A percentile compares a stretch with the other conserved stretches of the same genome.
These are phyloP conservation scores for Bujurquina vittata DNA, from an alignment of 2,113 vertebrate species.

Conservation along the genomic window DNA sequence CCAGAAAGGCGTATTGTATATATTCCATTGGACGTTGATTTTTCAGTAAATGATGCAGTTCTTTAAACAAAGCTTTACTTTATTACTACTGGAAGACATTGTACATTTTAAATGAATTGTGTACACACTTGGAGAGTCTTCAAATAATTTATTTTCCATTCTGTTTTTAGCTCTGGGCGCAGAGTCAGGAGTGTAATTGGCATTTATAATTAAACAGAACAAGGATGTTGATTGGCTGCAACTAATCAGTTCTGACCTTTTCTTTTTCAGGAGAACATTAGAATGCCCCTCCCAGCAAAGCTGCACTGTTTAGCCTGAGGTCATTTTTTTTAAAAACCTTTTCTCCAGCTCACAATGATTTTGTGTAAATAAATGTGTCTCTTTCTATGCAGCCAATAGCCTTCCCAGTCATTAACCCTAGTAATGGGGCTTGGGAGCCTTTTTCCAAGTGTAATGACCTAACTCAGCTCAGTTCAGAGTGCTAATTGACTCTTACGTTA, in stretches of 20 bases:
- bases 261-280: constrained; percentile 26
- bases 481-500: constrained; percentile 45
- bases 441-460: constrained; percentile 48
- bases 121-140: neutral
- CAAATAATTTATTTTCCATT: neutral
- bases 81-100: neutral
- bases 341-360: constrained; percentile 8
- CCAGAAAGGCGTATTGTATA: neutral
- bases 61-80: neutral
- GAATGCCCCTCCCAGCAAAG: neutral
- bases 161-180: neutral
- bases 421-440: constrained; percentile 29
- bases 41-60: neutral
- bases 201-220: constrained; percentile 29
- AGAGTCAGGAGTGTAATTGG: constrained; percentile 6
- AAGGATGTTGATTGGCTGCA: constrained; percentile 34
- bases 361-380: constrained; percentile 42
- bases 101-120: neutral
- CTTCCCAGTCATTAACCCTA: constrained; percentile 53
- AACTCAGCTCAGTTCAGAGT: constrained; percentile 31
- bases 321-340: constrained; percentile 20
- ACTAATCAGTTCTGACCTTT: constrained; percentile 42
- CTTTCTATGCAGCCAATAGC: constrained; percentile 17
- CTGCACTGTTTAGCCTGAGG: constrained; percentile 39
- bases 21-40: neutral